Percentiles rank a stretch among this genome's conserved stretches.
These are phyloP conservation scores for Macrobrachium rosenbergii DNA, from an alignment of 1,140 invertebrate genomes.

Conservation along the genomic window DNA sequence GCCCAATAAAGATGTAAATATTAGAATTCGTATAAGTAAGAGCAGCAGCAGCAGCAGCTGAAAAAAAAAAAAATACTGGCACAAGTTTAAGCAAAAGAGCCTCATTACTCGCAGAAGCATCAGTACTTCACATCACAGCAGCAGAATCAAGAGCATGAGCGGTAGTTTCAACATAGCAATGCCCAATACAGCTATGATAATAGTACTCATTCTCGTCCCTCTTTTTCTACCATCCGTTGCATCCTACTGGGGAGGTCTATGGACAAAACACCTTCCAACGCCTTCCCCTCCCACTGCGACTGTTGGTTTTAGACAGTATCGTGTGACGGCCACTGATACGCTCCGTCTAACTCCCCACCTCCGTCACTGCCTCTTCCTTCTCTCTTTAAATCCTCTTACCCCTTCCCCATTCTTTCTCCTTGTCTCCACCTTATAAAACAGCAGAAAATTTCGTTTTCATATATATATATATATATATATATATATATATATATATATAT, in stretches of 20 bases:
- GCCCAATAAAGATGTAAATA: neutral
- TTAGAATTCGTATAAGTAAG: neutral
- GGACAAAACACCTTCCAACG: neutral
- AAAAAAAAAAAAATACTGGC: too few relatives aligned
- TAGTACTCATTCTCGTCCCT: neutral
- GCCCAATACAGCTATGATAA: too few relatives aligned
- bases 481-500: neutral
- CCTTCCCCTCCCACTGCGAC: conserved; percentile 45
- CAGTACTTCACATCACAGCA: too few relatives aligned
- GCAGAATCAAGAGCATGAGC: too few relatives aligned
- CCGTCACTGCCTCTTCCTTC: neutral
- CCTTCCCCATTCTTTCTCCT: neutral
- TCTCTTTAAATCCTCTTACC: neutral
- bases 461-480: conserved; percentile 19
- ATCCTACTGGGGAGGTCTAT: too few relatives aligned
- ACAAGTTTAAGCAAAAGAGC: too few relatives aligned
- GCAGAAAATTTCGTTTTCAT: neutral
- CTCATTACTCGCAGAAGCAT: too few relatives aligned
- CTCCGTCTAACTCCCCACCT: conserved; percentile 23
- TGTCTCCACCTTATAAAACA: too few relatives aligned
- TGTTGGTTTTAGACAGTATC: conserved; percentile 58
- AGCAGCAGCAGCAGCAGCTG: too few relatives aligned
- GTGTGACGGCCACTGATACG: conserved; percentile 49
- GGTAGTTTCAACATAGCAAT: too few relatives aligned
- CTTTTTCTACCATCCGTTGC: neutral